Evolutionary conservation across 2,113 vertebrate species (phyloP).

Genomic region (Ctenomys sociabilis): DNA sequence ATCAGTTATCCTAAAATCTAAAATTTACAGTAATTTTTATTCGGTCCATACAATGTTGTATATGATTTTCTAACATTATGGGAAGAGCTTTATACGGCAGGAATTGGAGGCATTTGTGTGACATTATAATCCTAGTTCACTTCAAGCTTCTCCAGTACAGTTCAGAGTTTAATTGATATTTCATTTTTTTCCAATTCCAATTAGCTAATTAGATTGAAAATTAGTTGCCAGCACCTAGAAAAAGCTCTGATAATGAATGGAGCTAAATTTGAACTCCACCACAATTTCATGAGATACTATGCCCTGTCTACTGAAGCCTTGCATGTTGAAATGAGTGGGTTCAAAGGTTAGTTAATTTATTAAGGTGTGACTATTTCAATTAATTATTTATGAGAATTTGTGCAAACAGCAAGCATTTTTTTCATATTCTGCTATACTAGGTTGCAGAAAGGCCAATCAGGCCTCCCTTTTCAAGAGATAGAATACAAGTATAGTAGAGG

Average conservation of each 20-base stretch:
- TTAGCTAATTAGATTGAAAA: slow-evolving; percentile 37
- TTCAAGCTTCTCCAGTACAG: not conserved
- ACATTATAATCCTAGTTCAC: not conserved
- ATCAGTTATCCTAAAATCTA: not conserved
- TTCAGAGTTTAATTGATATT: not conserved
- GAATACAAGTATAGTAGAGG: slow-evolving; percentile 7
- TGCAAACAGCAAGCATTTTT: slow-evolving; percentile 34
- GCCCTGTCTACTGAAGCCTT: not conserved
- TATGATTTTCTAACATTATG: not conserved
- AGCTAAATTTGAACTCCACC: not conserved
- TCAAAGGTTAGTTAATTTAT: not conserved
- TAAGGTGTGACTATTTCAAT: slow-evolving; percentile 32
- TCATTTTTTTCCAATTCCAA: not conserved
- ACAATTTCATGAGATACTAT: not conserved
- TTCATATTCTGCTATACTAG: slow-evolving; percentile 24
- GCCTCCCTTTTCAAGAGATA: not conserved
- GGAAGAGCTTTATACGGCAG: not conserved
- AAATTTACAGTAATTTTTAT: not conserved
- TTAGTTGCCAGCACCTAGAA: not conserved
- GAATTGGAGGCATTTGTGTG: not conserved
- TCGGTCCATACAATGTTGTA: not conserved
- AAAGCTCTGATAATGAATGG: not conserved
- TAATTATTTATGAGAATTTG: slow-evolving; percentile 40
- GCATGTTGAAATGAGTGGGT: not conserved
- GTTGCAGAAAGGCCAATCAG: not conserved